phyloP scores from a whole-genome alignment of 2,888 invertebrate genomes.

The Pristionchus fissidentatus region DNA sequence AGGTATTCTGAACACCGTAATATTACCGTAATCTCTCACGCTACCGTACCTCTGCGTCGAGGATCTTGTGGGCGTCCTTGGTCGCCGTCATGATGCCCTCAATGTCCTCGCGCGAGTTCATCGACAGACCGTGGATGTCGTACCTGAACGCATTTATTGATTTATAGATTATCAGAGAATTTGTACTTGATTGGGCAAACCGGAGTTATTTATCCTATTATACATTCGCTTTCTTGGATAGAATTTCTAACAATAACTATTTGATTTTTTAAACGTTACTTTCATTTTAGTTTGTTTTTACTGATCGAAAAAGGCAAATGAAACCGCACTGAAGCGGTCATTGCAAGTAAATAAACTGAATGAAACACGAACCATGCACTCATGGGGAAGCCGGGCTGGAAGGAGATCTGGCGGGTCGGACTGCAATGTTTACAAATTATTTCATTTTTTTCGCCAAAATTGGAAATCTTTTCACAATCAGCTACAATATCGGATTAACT shows the following conservation, averaged over 20 bases:
- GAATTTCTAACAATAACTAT: slow-evolving; percentile 11
- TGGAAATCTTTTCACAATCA: too few relatives aligned
- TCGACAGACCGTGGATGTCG: slow-evolving; percentile 70
- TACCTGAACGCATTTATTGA: slow-evolving; percentile 51
- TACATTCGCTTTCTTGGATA: too few relatives aligned
- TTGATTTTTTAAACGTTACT: too few relatives aligned
- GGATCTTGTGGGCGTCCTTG: slow-evolving; percentile 66
- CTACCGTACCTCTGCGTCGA: slow-evolving; percentile 63
- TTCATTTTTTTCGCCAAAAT: too few relatives aligned
- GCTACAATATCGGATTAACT: neutral
- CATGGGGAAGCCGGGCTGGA: slow-evolving; percentile 74
- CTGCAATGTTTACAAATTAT: slow-evolving; percentile 55
- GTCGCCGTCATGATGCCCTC: slow-evolving; percentile 71
- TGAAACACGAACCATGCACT: slow-evolving; percentile 68
- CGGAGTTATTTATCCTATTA: too few relatives aligned
- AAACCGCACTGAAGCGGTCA: too few relatives aligned
- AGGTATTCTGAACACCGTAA: neutral
- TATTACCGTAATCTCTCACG: slow-evolving; percentile 11
- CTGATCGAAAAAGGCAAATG: too few relatives aligned
- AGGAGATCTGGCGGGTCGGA: slow-evolving; percentile 66
- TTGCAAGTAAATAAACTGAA: too few relatives aligned
- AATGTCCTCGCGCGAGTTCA: slow-evolving; percentile 66
- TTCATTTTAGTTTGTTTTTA: too few relatives aligned
- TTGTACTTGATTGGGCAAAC: too few relatives aligned
- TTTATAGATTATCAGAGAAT: too few relatives aligned